Evolutionary conservation across 2,888 invertebrate genomes (phyloP), one percentile per base, ranked within the genome.

Genomic region (Hanleya hanleyi): DNA sequence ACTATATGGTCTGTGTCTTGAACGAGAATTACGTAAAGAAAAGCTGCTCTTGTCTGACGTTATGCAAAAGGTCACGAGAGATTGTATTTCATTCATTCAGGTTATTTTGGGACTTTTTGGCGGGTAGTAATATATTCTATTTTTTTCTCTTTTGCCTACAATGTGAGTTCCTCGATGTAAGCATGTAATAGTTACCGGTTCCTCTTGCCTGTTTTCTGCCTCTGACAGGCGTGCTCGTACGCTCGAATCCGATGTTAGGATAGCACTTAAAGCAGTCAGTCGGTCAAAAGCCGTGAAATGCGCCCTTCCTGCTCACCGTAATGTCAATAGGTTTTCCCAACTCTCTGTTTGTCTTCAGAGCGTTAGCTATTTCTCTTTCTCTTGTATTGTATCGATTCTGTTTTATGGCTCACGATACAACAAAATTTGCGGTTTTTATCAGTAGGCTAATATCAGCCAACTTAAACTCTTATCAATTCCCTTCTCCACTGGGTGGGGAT

Each of bases 41-140:
- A n/a, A n/a, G n/a, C n/a, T n/a, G n/a, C n/a, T n/a, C n/a, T n/a
- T n/a, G n/a, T n/a, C n/a, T n/a, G n/a, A n/a, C n/a, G n/a, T n/a
- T n/a, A 15, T 41, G 9, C 22, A 7, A 57, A 57, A 57, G 57
- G 57, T 57, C 57, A 57, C 57, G 9, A 22, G 57, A 57, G 32
- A 26, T 32, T 4, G 29, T 18, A 1, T 26, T 29, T 12, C 32
- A 57, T 18, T 57, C 29, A 32, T 57, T 9, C 12, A 26, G 57
- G 18, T 57, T 57, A 57, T 57, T 57, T 57, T 57, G 15, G n/a
- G 57, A 57, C 57, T 57, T 26, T n/a, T n/a, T n/a, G n/a, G n/a
- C n/a, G n/a, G n/a, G n/a, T n/a, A n/a, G n/a, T n/a, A n/a, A n/a
- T n/a, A n/a, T n/a, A n/a, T n/a, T n/a, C n/a, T n/a, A n/a, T n/a